Conservation (phyloP, 2,888 invertebrate species). For the Agrochola lota region DNA sequence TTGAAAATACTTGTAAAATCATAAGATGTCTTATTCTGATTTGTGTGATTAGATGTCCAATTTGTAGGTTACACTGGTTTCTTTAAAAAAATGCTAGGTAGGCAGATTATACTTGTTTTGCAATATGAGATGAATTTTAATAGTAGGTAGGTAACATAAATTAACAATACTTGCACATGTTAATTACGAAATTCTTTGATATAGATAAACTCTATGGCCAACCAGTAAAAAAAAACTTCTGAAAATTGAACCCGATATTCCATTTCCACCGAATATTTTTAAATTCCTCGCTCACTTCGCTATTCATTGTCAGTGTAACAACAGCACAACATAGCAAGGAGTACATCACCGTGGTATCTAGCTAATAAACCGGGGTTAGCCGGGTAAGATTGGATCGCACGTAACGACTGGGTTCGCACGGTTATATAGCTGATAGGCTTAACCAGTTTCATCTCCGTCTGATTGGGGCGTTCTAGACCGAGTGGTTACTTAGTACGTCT, state of each 20-base stretch:
- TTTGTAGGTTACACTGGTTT: not conserved
- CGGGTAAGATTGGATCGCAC: constrained; percentile 63
- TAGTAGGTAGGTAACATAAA: not conserved
- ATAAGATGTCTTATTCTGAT: not conserved
- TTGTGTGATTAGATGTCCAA: not conserved
- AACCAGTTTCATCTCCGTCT: constrained; percentile 59
- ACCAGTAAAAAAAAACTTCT: not conserved
- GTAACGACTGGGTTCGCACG: constrained; percentile 62
- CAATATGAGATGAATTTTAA: not conserved
- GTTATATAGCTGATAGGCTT: constrained; percentile 59
- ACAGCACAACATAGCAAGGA: constrained; percentile 31
- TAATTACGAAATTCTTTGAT: not conserved
- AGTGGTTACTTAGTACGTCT: constrained; percentile 41
- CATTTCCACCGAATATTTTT: not conserved
- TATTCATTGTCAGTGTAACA: constrained; percentile 30
- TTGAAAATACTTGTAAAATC: not conserved
- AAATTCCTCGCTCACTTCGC: not conserved
- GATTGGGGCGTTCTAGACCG: constrained; percentile 53
- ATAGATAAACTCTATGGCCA: not conserved
- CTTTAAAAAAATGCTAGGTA: not conserved
- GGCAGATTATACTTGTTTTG: not conserved
- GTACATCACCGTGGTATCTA: constrained; percentile 60
- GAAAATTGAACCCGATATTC: not conserved
- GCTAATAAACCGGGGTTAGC: constrained; percentile 64
- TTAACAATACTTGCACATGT: not conserved